A percentile compares a stretch with the other conserved stretches of the same genome.
These are phyloP conservation scores for Buathra laborator DNA, from an alignment of 2,888 invertebrate species.

Conservation along the genomic window DNA sequence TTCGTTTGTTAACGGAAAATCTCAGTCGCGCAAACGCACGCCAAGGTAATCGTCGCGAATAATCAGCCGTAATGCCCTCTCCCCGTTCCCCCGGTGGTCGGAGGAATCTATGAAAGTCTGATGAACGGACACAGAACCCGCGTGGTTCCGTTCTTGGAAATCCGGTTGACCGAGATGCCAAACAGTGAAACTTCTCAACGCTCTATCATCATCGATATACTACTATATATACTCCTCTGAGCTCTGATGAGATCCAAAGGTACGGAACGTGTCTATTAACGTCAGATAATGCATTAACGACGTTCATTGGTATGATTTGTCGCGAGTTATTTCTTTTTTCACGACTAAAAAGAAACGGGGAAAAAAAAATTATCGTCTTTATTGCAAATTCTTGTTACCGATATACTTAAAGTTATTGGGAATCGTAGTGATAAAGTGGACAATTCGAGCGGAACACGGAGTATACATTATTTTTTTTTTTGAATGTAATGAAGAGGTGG, in stretches of 20 bases:
- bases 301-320: background rate
- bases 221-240: constrained; percentile 35
- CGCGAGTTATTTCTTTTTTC: background rate
- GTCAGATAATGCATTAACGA: background rate
- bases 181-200: constrained; percentile 66
- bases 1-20: background rate
- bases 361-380: background rate
- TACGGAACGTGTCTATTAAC: constrained; percentile 35
- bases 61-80: constrained; percentile 1
- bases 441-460: background rate
- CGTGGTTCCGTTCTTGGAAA: constrained; percentile 65
- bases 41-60: constrained; percentile 19
- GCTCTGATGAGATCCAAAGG: constrained; percentile 20
- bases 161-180: constrained; percentile 69
- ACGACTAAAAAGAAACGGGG: background rate
- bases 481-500: background rate
- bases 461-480: too few relatives aligned
- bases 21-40: background rate
- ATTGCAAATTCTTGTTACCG: background rate
- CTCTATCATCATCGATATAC: constrained; percentile 41
- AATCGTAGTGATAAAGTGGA: background rate
- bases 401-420: background rate
- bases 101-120: constrained; percentile 66
- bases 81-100: background rate
- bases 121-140: constrained; percentile 58